Evolutionary conservation across 92 coral and sea anemone genomes (phyloP), one percentile per base, ranked within the genome.

Genomic region (Isaurus tuberculatus): DNA sequence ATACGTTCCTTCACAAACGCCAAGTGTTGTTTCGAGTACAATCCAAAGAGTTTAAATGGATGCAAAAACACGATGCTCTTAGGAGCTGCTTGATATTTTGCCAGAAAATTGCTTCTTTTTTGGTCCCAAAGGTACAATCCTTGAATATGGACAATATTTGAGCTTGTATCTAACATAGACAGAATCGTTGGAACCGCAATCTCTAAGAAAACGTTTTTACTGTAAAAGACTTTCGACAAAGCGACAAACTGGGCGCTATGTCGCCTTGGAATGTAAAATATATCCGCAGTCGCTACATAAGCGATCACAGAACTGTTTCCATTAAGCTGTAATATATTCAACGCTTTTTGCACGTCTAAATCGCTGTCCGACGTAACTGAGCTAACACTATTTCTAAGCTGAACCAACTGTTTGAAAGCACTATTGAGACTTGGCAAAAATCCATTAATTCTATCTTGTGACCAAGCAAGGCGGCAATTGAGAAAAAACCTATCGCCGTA

Each of bases 141-240:
- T 66, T 37, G 72, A 28, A 66, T 66, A 30, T 53, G 64, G 19
- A 74, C 37, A 49, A 19, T 53, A 60, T 74, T 74, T 17, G 80
- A 51, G 19, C 48, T 53, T 14, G 51, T 33, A 74, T 63, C 88
- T 8, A 85, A 82, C 70, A 85, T 74, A 22, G 74, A 74, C 2
- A 74, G 8, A 25, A 85, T 85, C 65, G 71, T 85, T 32, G 88
- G 88, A 5, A 85, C 80, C 14, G 88, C 88, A 29, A 85, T 85
- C 63, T 85, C 88, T 26, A 85, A 40, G 65, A 85, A 85, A 8
- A 85, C 88, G 2, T 43, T 49, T 22, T 48, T 53, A 28, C 81
- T 65, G 37, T 30, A 75, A 75, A 85, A 85, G 28, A 85, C 44
- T 17, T 51, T 85, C 25, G 75, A 85, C 42, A 85, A 16, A n/a